Base-by-base conservation (phyloP, 1,140 invertebrate genomes). In the Branchinecta lindahli region DNA sequence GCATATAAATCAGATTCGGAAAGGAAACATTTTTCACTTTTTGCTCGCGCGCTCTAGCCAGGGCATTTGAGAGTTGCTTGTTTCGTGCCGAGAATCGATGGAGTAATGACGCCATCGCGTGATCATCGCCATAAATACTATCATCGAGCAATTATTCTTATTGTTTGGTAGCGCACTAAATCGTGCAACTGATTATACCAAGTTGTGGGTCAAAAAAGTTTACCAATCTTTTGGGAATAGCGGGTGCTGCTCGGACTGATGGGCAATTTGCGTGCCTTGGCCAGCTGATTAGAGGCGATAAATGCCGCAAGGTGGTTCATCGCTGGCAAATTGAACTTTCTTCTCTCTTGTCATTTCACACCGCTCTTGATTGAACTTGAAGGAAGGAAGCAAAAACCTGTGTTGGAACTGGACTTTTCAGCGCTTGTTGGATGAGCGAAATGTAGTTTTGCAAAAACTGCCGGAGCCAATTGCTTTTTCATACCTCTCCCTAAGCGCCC, bases 331-430 rank as follows among this genome's bases (percentile, higher is more conserved):
- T 61, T 61, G 52, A 61, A 15, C 18, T 61, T 20, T 12, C 52
- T 4, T 20, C 52, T 61, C 52, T 33, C 52, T 61, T 61, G 52
- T 61, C 18, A 61, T 61, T 61, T 61, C 52, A 61, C 52, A 61
- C 52, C 52, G 52, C 52, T 61, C 18, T 12, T 61, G 52, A 15
- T 61, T 61, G 18, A 61, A 12, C 18, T 61, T 12, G 52, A 61
- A 15, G 52, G 52, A 61, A 61, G 18, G 18, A 61, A 33, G 33
- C 33, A 33, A 33, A 33, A 33, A 33, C 33, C 5, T 33, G 33
- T 33, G 33, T 33, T 33, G 33, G 33, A 33, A 33, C 33, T 33
- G 33, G 33, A 33, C 33, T 33, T 33, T 33, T 33, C 33, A 33
- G 33, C 33, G 33, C 33, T 33, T 33, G 33, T 33, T 33, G 33